phyloP scores from a whole-genome alignment of 1,140 invertebrate genomes.

The Vanessa tameamea region DNA sequence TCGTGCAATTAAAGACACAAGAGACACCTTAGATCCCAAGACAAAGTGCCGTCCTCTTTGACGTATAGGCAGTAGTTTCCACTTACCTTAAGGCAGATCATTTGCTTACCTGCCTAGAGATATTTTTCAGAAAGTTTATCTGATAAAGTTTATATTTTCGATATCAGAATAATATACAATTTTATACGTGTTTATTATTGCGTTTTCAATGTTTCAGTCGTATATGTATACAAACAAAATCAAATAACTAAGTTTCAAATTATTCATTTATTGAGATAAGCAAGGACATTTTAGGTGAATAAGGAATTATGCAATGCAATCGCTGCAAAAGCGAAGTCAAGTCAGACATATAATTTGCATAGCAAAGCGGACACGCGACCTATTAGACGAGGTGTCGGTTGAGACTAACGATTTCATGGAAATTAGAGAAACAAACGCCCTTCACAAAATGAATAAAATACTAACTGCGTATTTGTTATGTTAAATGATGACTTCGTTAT shows the following conservation, averaged over 20 bases:
- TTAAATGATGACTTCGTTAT: neutral
- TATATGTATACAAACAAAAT: neutral
- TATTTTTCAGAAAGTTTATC: too few relatives aligned
- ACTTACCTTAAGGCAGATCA: too few relatives aligned
- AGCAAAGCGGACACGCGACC: slow-evolving; percentile 43
- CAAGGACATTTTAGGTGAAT: slow-evolving; percentile 10
- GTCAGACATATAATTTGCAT: slow-evolving; percentile 47
- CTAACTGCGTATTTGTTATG: neutral
- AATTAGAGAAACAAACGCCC: slow-evolving; percentile 16
- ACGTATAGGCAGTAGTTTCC: too few relatives aligned
- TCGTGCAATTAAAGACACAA: too few relatives aligned
- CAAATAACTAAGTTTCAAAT: neutral
- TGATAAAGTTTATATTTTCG: too few relatives aligned
- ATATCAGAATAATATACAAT: neutral
- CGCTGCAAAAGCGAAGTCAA: slow-evolving; percentile 18
- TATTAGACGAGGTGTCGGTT: slow-evolving; percentile 54
- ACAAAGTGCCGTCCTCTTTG: too few relatives aligned
- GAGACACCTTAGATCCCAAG: too few relatives aligned
- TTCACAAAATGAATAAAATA: slow-evolving; percentile 1
- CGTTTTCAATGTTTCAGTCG: neutral
- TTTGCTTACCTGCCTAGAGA: too few relatives aligned
- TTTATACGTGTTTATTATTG: neutral
- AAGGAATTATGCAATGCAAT: slow-evolving; percentile 35
- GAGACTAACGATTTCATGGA: slow-evolving; percentile 55
- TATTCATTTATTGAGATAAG: slow-evolving; percentile 12